phyloP scores from a whole-genome alignment of 1,140 invertebrate genomes.

The Melitaea cinxia region DNA sequence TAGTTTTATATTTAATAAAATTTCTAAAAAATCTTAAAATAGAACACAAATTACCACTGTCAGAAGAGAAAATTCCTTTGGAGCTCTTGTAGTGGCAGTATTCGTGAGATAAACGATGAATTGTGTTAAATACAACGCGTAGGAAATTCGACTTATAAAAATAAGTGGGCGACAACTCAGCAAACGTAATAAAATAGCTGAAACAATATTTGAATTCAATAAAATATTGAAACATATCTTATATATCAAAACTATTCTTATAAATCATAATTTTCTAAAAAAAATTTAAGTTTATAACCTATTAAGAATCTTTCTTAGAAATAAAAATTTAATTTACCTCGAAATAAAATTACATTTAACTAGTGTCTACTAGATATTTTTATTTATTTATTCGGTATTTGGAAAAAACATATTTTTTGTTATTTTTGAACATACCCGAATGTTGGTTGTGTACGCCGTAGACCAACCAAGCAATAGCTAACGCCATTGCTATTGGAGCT shows the following conservation, averaged over 20 bases:
- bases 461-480: slow-evolving; percentile 85
- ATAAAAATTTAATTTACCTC: too few relatives aligned
- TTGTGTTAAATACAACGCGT: slow-evolving; percentile 89
- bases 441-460: slow-evolving; percentile 84
- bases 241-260: too few relatives aligned
- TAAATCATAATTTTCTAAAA: too few relatives aligned
- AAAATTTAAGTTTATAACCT: too few relatives aligned
- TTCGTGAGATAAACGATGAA: slow-evolving; percentile 86
- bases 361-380: too few relatives aligned
- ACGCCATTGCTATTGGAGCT: slow-evolving; percentile 83
- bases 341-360: too few relatives aligned
- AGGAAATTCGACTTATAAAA: slow-evolving; percentile 87
- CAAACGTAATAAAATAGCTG: slow-evolving; percentile 82
- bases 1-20: background rate
- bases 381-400: background rate
- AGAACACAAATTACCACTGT: slow-evolving; percentile 70
- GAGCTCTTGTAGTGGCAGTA: slow-evolving; percentile 81
- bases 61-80: slow-evolving; percentile 81
- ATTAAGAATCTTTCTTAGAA: too few relatives aligned
- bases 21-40: background rate
- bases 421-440: slow-evolving; percentile 74
- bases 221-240: slow-evolving; percentile 72
- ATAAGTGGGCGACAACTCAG: slow-evolving; percentile 85
- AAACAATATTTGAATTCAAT: slow-evolving; percentile 9
- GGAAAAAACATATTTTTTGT: too few relatives aligned